Conservation (phyloP, 2,888 invertebrate species). For the Altica lythri region DNA sequence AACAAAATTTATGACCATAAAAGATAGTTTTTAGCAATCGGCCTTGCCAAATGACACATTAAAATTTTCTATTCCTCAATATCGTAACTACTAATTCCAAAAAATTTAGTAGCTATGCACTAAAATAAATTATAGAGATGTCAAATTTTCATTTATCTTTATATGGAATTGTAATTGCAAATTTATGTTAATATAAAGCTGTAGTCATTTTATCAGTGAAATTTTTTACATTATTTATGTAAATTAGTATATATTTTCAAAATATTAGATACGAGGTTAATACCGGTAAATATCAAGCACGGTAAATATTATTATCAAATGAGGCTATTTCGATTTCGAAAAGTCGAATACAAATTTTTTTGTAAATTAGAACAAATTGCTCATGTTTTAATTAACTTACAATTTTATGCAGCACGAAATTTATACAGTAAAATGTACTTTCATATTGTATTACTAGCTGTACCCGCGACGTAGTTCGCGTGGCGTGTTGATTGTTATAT, state of each 20-base stretch:
- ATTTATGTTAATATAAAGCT: slow-evolving; percentile 35
- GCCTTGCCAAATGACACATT: slow-evolving; percentile 17
- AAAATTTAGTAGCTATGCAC: slow-evolving; percentile 22
- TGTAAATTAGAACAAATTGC: too few species aligned
- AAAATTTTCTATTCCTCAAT: slow-evolving; percentile 14
- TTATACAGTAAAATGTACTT: too few species aligned
- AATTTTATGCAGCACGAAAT: too few species aligned
- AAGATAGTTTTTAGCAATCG: slow-evolving; percentile 7
- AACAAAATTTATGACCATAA: too few species aligned
- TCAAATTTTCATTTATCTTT: slow-evolving; percentile 36
- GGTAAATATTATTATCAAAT: slow-evolving; percentile 8
- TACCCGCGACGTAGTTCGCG: too few species aligned
- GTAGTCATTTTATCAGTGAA: slow-evolving; percentile 19
- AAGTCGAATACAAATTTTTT: slow-evolving; percentile 8
- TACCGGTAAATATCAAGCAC: slow-evolving; percentile 13
- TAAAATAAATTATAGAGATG: slow-evolving; percentile 32
- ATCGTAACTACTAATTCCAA: slow-evolving; percentile 9
- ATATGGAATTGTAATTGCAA: slow-evolving; percentile 32
- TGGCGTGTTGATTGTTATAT: too few species aligned
- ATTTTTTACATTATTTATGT: slow-evolving; percentile 29
- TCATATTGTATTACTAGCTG: too few species aligned
- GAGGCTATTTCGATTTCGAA: slow-evolving; percentile 13
- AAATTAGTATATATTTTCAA: slow-evolving; percentile 24
- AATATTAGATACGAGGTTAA: slow-evolving; percentile 24
- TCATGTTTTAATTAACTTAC: too few species aligned